Conservation (phyloP, 1,140 invertebrate species). For the Dolichoris vasculosae region DNA sequence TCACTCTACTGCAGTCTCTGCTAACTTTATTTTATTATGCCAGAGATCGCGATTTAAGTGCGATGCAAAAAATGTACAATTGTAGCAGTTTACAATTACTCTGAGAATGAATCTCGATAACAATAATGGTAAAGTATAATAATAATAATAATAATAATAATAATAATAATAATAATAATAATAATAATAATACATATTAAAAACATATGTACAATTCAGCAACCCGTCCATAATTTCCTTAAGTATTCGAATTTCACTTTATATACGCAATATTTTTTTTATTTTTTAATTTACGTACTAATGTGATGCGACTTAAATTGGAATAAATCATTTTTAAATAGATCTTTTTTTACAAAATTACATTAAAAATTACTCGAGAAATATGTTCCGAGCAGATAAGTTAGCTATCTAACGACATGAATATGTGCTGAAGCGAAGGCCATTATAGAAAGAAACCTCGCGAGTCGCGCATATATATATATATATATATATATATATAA, state of each 20-base stretch:
- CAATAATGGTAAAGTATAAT: conserved; percentile 62
- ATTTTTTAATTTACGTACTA: conserved; percentile 59
- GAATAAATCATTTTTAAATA: conserved; percentile 68
- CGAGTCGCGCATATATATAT: neutral
- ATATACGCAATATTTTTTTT: conserved; percentile 37
- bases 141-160: conserved; percentile 60
- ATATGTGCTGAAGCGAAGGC: conserved; percentile 62
- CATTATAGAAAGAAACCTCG: conserved; percentile 39
- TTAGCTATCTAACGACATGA: conserved; percentile 64
- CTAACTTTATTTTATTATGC: conserved; percentile 45
- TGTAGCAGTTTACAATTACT: conserved; percentile 61
- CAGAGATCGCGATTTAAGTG: conserved; percentile 48
- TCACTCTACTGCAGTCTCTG: conserved; percentile 43
- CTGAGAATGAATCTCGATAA: conserved; percentile 65
- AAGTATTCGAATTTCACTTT: conserved; percentile 62
- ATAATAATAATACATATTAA: conserved; percentile 61
- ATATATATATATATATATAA: no score
- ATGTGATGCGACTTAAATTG: conserved; percentile 60
- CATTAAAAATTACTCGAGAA: conserved; percentile 71
- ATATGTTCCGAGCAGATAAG: conserved; percentile 68
- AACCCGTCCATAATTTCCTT: conserved; percentile 60
- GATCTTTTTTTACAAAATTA: conserved; percentile 74
- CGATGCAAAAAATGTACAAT: conserved; percentile 61
- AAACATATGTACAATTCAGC: conserved; percentile 70
- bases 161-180: conserved; percentile 60